Conservation (phyloP, 2,797 vertebrate genomes). For the Lacerta viridis region DNA sequence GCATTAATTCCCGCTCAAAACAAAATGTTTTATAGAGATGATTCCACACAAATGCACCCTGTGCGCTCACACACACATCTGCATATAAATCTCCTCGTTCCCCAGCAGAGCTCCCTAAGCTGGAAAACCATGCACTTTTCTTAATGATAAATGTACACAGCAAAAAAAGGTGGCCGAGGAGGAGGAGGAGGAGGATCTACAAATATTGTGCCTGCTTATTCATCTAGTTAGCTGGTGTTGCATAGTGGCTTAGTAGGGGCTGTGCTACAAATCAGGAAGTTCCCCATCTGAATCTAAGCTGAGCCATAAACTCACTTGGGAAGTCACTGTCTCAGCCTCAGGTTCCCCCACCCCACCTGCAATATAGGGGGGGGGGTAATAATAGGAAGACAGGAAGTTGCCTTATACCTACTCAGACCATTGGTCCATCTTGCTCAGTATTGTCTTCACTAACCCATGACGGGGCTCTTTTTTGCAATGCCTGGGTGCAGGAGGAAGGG, state of each 20-base stretch:
- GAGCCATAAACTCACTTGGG: not conserved
- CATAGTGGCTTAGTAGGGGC: not conserved
- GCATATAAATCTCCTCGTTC: constrained; percentile 67
- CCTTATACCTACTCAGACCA: no score
- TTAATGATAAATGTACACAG: constrained; percentile 26
- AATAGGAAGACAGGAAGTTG: no score
- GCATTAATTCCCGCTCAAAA: constrained; percentile 84
- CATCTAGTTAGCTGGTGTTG: not conserved
- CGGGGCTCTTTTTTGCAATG: no score
- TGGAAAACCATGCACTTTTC: constrained; percentile 69
- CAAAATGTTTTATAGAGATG: constrained; percentile 81
- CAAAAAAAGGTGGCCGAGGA: not conserved
- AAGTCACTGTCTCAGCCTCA: no score
- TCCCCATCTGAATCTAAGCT: not conserved
- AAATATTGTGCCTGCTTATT: constrained; percentile 17
- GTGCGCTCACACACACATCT: constrained; percentile 1
- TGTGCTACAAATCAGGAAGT: not conserved
- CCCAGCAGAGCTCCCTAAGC: constrained; percentile 59
- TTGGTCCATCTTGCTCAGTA: no score
- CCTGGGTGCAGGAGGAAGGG: no score
- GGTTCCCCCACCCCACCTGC: no score
- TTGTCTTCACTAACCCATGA: no score
- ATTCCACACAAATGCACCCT: constrained; percentile 49
- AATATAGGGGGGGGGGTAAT: no score
- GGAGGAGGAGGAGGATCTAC: not conserved